These are phyloP conservation scores for Acleris sparsana DNA, from an alignment of 2,888 invertebrate genomes.

Conservation along the genomic window DNA sequence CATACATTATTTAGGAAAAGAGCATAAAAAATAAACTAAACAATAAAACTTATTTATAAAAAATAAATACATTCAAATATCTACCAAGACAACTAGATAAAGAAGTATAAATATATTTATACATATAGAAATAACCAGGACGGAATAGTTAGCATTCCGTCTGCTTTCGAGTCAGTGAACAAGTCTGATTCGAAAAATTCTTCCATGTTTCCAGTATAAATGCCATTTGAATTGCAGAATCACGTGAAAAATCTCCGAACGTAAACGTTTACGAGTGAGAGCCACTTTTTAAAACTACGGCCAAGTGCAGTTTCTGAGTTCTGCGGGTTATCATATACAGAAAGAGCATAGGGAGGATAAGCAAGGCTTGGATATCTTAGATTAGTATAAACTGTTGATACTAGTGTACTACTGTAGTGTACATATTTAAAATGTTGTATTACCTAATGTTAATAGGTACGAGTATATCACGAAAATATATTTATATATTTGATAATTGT, in stretches of 20 bases:
- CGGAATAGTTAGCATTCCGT: slow-evolving; percentile 27
- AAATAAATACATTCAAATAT: too few species aligned
- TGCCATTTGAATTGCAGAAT: slow-evolving; percentile 49
- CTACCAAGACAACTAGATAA: too few species aligned
- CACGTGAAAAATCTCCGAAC: slow-evolving; percentile 51
- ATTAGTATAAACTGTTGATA: not conserved
- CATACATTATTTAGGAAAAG: too few species aligned
- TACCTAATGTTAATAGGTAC: too few species aligned
- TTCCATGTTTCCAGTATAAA: slow-evolving; percentile 10
- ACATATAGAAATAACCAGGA: not conserved
- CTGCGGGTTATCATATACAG: slow-evolving; percentile 45
- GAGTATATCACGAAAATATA: too few species aligned
- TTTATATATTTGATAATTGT: too few species aligned
- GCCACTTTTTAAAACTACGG: slow-evolving; percentile 53
- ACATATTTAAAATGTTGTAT: too few species aligned
- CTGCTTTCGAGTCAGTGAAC: slow-evolving; percentile 7
- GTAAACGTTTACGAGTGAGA: slow-evolving; percentile 54
- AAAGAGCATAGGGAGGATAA: slow-evolving; percentile 42
- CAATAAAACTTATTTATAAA: too few species aligned
- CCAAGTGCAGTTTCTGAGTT: slow-evolving; percentile 52
- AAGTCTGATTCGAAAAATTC: slow-evolving; percentile 16
- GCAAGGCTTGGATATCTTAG: not conserved
- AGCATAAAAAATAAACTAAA: too few species aligned
- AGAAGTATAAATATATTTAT: too few species aligned
- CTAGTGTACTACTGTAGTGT: not conserved